Evolutionary conservation across 2,888 invertebrate species (phyloP).

Genomic region (Melipona bicolor): DNA sequence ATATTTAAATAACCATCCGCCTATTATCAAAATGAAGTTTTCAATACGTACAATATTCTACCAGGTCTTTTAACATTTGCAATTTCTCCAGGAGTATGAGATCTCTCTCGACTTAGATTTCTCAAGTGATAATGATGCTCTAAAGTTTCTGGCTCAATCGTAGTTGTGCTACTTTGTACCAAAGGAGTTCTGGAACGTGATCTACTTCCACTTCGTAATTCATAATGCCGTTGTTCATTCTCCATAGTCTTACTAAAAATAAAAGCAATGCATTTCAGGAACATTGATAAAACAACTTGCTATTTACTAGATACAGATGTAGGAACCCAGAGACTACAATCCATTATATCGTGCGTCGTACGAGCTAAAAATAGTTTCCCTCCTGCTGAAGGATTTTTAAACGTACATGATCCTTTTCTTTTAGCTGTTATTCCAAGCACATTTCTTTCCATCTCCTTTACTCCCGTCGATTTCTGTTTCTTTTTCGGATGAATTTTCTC

Average conservation of each 20-base stretch:
- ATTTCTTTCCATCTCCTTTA: conserved; percentile 7
- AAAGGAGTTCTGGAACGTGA: conserved; percentile 81
- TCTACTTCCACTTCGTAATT: conserved; percentile 80
- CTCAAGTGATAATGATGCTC: conserved; percentile 80
- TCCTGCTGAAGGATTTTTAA: conserved; percentile 49
- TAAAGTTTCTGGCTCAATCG: conserved; percentile 70
- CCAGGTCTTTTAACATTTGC: conserved; percentile 75
- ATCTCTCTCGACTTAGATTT: conserved; percentile 78
- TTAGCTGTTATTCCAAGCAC: conserved; percentile 47
- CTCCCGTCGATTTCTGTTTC: background rate
- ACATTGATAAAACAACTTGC: background rate
- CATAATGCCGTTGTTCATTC: conserved; percentile 79
- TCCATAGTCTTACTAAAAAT: conserved; percentile 75
- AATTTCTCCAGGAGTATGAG: conserved; percentile 79
- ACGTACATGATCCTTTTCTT: conserved; percentile 40
- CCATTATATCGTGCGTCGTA: conserved; percentile 7
- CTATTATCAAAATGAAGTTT: background rate
- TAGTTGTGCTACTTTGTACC: conserved; percentile 58
- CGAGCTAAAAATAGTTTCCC: conserved; percentile 65
- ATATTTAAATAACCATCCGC: background rate
- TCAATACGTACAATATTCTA: conserved; percentile 73
- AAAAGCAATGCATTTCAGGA: background rate
- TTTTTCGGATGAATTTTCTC: background rate
- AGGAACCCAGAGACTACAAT: conserved; percentile 5
- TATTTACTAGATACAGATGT: background rate